Evolutionary conservation across 2,797 vertebrate genomes (phyloP), one percentile per base, ranked within the genome.

Genomic region (Acipenser transmontanus): DNA sequence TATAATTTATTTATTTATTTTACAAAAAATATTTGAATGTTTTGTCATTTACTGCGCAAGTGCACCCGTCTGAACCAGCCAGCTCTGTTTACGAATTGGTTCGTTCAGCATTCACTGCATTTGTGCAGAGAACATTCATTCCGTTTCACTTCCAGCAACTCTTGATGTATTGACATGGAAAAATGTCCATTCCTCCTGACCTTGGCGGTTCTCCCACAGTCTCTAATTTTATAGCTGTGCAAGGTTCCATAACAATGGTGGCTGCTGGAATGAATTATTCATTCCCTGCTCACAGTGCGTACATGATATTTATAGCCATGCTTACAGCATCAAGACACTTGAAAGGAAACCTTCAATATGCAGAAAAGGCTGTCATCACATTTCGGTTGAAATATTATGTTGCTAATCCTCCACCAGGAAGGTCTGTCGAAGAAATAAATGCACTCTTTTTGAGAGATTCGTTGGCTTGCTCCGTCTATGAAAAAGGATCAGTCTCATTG

Each of bases 311-410:
- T 61, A 47, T 61, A 61, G 17, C 47, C 47, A 47, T 34, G 47
- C 47, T 17, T 20, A 8, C 11, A 17, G 17, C 34, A 61, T 47
- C 60, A 61, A 47, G 47, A 34, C 17, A 34, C 8, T 34, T 17
- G 6, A 17, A 61, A 61, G 7, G 60, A 61, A 47, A 61, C 12
- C 10, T 34, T 61, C 17, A 61, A 34, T 61, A 10, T 8, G 47
- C 60, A 61, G 17, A 61, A 61, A 61, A 57, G 54, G 11, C 60
- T 61, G 47, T 10, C 60, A 61, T 17, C 47, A 20, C 60, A 61
- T 34, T 17, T 13, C 17, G 11, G 54, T 13, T 57, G 54, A 57
- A 57, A 57, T n/a, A n/a, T 13, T 57, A 57, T 7, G 14, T 13
- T n/a, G 54, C 14, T 57, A 57, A 57, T 13, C 34, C 34, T 34